Evolutionary conservation across 2,888 invertebrate species (phyloP).

Genomic region (Acleris sparsana): DNA sequence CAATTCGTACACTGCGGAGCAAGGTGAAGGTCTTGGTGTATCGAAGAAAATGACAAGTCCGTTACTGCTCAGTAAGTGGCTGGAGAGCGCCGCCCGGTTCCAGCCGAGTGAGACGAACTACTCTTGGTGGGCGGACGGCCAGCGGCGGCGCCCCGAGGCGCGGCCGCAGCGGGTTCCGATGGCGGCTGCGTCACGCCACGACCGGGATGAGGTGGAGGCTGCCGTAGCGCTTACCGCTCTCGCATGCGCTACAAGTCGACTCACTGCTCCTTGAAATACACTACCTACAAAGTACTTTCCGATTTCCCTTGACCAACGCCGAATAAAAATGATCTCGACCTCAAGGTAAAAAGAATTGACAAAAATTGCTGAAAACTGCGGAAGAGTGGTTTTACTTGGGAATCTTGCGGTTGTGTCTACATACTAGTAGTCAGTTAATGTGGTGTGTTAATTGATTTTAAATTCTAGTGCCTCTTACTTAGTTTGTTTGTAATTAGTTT

Average conservation of each 20-base stretch:
- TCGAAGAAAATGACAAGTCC: constrained; percentile 76
- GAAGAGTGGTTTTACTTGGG: too few species aligned
- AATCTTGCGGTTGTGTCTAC: too few species aligned
- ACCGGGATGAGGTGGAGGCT: constrained; percentile 89
- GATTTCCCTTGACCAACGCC: too few species aligned
- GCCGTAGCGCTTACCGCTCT: constrained; percentile 89
- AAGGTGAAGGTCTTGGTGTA: constrained; percentile 46
- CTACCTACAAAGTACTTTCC: neutral
- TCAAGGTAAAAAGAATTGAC: too few species aligned
- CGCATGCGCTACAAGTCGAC: constrained; percentile 74
- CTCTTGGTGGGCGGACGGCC: constrained; percentile 84
- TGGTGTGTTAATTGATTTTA: too few species aligned
- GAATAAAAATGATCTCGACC: too few species aligned
- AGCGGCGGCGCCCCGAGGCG: constrained; percentile 53
- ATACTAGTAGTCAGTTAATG: too few species aligned
- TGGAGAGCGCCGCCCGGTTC: constrained; percentile 89
- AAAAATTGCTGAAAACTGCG: too few species aligned
- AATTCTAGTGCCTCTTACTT: too few species aligned
- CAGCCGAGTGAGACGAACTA: constrained; percentile 88
- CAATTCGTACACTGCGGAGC: constrained; percentile 59
- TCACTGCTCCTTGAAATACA: constrained; percentile 56
- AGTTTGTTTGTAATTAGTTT: too few species aligned
- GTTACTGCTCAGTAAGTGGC: constrained; percentile 88
- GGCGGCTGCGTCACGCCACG: constrained; percentile 74
- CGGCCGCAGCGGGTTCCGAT: constrained; percentile 59